Evolutionary conservation across 2,888 invertebrate genomes (phyloP), one percentile per base, ranked within the genome.

Genomic region (Caenorhabditis afra): DNA sequence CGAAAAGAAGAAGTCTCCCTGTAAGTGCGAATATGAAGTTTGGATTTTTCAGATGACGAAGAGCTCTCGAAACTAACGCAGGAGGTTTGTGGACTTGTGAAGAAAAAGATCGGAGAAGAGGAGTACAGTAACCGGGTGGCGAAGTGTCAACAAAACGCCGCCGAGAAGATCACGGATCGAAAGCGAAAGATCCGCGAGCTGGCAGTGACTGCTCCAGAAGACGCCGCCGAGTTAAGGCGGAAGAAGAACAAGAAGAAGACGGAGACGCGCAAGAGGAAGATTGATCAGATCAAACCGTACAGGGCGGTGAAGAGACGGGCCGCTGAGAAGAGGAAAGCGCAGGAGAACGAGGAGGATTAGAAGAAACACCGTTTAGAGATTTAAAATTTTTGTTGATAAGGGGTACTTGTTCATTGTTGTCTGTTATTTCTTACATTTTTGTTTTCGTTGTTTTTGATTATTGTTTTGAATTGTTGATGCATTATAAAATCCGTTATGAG

Each of bases 221-320:
- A 81, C 41, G 82, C 82, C 0, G 84, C 85, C 12, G 78, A 76
- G 16, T 20, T 78, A 61, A 83, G 85, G 71, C 81, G 85, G n/a
- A 79, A 81, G 61, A 81, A 81, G 65, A 85, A 88, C 50, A 74
- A 81, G 67, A 84, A 85, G 62, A 87, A 88, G 57, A 58, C 71
- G 20, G 77, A 81, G 8, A 64, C 80, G 20, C 62, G 81, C 39
- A 88, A 87, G 59, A 66, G 88, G 44, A 87, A 86, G 50, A 22
- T 88, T 44, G 88, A 88, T 65, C 83, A 79, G 57, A 41, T 75
- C 44, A 84, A 85, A 50, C 88, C 88, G 14, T 83, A 87, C 64
- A 66, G 88, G 50, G 76, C 83, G n/a, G 55, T 61, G 53, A 88
- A 88, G 52, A 62, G 88, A 22, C 53, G 80, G 44, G 53, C 62